phyloP scores from a whole-genome alignment of 2,888 invertebrate genomes.

The Ophion costatus region DNA sequence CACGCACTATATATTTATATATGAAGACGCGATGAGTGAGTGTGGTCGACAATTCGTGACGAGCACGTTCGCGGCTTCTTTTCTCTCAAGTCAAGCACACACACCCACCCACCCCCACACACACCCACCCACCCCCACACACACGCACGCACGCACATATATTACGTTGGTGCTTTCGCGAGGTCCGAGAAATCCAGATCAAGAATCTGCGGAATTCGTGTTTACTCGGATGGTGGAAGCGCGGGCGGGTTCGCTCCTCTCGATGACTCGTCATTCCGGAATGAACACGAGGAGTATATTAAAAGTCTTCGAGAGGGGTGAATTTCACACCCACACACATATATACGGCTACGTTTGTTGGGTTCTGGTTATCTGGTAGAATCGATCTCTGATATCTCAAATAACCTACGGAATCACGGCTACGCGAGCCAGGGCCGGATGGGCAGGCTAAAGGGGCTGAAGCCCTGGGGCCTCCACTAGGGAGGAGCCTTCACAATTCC shows the following conservation, averaged over 20 bases:
- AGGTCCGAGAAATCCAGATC: conserved; percentile 48
- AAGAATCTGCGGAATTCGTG: conserved; percentile 63
- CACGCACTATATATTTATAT: not conserved
- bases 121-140: not conserved
- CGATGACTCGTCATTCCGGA: conserved; percentile 64
- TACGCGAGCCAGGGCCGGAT: conserved; percentile 1
- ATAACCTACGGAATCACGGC: conserved; percentile 62
- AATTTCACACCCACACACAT: conserved; percentile 26
- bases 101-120: not conserved
- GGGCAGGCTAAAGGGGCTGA: not conserved
- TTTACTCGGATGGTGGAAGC: conserved; percentile 55
- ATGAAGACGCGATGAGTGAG: not conserved
- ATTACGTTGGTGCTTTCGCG: conserved; percentile 25
- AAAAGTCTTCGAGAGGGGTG: conserved; percentile 26
- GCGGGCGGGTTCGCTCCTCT: conserved; percentile 44
- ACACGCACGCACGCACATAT: not conserved
- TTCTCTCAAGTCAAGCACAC: conserved; percentile 24
- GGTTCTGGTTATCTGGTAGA: conserved; percentile 55
- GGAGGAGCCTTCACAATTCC: no score
- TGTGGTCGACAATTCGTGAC: conserved; percentile 32
- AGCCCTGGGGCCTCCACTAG: no score
- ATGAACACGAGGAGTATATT: conserved; percentile 60
- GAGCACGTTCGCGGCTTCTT: conserved; percentile 11
- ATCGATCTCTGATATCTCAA: conserved; percentile 65
- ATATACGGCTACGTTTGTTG: conserved; percentile 21